phyloP scores from a whole-genome alignment of 1,140 invertebrate genomes.

The Drosophila aff. region DNA sequence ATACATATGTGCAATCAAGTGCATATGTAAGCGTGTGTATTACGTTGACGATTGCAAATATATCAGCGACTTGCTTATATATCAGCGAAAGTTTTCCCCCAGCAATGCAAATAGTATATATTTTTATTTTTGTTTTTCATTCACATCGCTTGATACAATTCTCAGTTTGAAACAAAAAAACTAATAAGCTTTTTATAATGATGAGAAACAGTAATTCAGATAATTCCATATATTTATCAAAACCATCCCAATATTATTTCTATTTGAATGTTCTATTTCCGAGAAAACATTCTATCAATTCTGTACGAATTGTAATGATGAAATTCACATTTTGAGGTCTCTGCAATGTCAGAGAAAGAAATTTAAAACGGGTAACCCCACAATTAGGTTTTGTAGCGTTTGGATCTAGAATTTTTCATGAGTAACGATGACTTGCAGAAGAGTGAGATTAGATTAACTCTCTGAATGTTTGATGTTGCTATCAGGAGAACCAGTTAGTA shows the following conservation, averaged over 20 bases:
- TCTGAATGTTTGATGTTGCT: slow-evolving; percentile 8
- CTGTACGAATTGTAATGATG: slow-evolving; percentile 5
- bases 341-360: background rate
- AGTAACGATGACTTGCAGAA: slow-evolving; percentile 47
- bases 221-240: background rate
- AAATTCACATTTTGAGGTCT: slow-evolving; percentile 16
- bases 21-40: slow-evolving; percentile 4
- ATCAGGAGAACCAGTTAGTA: slow-evolving; percentile 2
- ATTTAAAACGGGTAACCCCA: background rate
- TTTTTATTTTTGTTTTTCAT: slow-evolving; percentile 23
- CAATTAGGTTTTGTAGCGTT: background rate
- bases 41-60: slow-evolving; percentile 21
- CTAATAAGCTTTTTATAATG: background rate
- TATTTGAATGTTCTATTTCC: background rate
- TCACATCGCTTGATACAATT: slow-evolving; percentile 14
- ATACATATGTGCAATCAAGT: slow-evolving; percentile 17
- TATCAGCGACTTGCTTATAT: slow-evolving; percentile 29
- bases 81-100: slow-evolving; percentile 34
- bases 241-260: background rate
- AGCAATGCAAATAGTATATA: slow-evolving; percentile 10
- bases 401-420: background rate
- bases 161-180: background rate
- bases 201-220: too few species aligned
- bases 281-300: background rate
- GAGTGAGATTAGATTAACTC: background rate